A percentile compares a stretch with the other conserved stretches of the same genome.
Evolutionary conservation across 2,888 invertebrate species (phyloP).

Genomic region (Xestia rhomboidea): DNA sequence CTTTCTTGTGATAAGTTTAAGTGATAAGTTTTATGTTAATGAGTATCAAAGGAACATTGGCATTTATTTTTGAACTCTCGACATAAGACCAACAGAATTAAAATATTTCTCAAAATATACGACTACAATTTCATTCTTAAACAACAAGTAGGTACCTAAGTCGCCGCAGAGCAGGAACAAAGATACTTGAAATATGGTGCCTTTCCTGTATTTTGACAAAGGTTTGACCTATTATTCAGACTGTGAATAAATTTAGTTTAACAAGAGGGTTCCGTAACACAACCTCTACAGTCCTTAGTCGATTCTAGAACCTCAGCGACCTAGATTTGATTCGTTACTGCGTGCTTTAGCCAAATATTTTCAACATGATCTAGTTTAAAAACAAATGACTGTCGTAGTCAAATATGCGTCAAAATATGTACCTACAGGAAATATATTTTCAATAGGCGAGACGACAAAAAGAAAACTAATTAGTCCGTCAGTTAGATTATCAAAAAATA

Average conservation of each 20-base stretch:
- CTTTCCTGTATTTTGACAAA: background rate
- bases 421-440: background rate
- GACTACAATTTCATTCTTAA: background rate
- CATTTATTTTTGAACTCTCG: background rate
- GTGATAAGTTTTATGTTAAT: background rate
- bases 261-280: background rate
- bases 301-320: background rate
- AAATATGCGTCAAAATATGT: background rate
- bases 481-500: too few relatives aligned
- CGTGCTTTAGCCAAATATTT: background rate
- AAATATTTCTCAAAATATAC: too few relatives aligned
- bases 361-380: background rate
- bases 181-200: background rate
- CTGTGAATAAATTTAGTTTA: background rate
- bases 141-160: too few relatives aligned
- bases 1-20: slow-evolving; percentile 36
- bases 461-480: too few relatives aligned
- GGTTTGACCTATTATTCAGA: background rate
- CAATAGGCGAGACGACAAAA: too few relatives aligned
- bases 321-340: background rate
- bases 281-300: background rate
- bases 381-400: too few relatives aligned
- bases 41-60: background rate
- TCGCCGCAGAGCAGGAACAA: background rate
- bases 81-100: background rate